These are phyloP conservation scores for Alaudala cheleensis DNA, from an alignment of 2,113 vertebrate species.

Conservation along the genomic window DNA sequence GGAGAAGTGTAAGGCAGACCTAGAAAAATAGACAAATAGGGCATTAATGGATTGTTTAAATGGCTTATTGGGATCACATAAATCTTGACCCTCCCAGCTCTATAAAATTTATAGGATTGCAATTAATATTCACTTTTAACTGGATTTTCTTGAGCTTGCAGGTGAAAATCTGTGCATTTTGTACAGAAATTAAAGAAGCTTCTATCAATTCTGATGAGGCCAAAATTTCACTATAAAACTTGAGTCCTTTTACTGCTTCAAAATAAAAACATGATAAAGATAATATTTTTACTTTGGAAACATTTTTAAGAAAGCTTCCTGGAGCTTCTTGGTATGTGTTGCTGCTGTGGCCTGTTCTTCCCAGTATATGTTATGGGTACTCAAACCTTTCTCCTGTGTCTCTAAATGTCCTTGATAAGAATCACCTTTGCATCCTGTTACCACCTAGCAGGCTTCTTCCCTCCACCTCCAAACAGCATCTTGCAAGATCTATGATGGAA, in stretches of 20 bases:
- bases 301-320: not conserved
- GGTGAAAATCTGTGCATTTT: not conserved
- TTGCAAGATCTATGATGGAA: not conserved
- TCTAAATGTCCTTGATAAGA: not conserved
- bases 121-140: not conserved
- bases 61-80: not conserved
- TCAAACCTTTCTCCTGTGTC: not conserved
- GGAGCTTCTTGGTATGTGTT: not conserved
- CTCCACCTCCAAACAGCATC: not conserved
- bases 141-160: not conserved
- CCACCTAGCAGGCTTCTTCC: not conserved
- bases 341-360: not conserved
- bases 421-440: not conserved
- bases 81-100: not conserved
- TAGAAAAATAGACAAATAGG: not conserved
- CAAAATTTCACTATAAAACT: not conserved
- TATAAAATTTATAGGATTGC: not conserved
- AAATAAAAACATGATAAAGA: not conserved
- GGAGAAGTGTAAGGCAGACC: not conserved
- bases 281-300: not conserved
- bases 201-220: not conserved
- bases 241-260: not conserved
- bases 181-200: not conserved
- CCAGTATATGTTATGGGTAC: rapidly evolving
- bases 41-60: not conserved